Percentiles rank a stretch among this genome's conserved stretches.
These are phyloP conservation scores for Brachionus plicatilis DNA, from an alignment of 1,140 invertebrate genomes.

Conservation along the genomic window DNA sequence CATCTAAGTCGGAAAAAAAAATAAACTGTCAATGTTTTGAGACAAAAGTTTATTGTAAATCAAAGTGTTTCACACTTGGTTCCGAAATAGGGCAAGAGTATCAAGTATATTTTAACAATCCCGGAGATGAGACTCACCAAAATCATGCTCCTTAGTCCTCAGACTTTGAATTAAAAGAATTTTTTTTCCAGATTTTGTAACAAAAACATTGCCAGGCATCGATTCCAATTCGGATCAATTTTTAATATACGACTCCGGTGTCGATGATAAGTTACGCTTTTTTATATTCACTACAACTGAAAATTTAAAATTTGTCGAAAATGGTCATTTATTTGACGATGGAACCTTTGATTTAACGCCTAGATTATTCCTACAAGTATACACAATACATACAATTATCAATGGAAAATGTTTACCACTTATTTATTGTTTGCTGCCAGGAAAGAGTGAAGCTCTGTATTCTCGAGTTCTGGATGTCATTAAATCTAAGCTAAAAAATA, in stretches of 20 bases:
- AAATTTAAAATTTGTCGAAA: not conserved
- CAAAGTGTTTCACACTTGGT: too few species aligned
- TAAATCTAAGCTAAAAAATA: not conserved
- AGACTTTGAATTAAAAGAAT: constrained; percentile 3
- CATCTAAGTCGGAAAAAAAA: not conserved
- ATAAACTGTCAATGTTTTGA: not conserved
- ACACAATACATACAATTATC: too few species aligned
- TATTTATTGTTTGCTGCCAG: too few species aligned
- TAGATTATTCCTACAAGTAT: not conserved
- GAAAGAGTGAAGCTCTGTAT: too few species aligned
- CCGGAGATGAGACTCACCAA: not conserved
- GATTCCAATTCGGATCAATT: not conserved
- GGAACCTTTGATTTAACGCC: not conserved
- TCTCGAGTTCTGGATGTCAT: too few species aligned
- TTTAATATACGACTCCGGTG: not conserved
- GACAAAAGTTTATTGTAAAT: too few species aligned
- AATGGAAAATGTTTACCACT: too few species aligned
- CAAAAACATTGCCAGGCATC: not conserved
- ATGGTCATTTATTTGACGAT: not conserved
- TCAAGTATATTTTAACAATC: too few species aligned
- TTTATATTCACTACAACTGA: not conserved
- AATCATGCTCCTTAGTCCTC: constrained; percentile 1
- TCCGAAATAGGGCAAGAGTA: too few species aligned
- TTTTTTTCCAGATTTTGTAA: not conserved
- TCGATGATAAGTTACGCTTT: not conserved